Base-by-base conservation (phyloP, 1,140 invertebrate genomes). In the Berghia stephanieae region DNA sequence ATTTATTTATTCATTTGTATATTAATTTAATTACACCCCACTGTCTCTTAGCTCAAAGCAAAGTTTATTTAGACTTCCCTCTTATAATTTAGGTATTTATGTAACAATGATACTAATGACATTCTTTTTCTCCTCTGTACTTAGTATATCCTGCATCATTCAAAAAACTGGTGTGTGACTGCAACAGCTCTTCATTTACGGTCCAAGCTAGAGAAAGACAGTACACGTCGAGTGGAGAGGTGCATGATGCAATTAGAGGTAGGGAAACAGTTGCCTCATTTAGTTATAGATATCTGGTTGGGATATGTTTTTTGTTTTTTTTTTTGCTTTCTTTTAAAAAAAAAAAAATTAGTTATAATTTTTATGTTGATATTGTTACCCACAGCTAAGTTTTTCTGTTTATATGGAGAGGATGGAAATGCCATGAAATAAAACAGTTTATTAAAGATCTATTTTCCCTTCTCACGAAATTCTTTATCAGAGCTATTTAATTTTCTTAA, bases 231-330 rank as follows among this genome's bases (percentile, higher is more conserved):
- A 0, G 92, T 97, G 16, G 96, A 98, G 84, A 89, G 96, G 69
- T 93, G 95, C 13, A 93, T 98, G 92, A 92, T 92, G 85, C 97
- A 99, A 90, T 91, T 94, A 79, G 94, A 91, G 83, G 89, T 90
- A 80, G 55, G 67, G 21, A 73, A 3, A 63, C 24, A 16, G 46
- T 67, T 38, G 24, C 42, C 27, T 34, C 18, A 16, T 27, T 13
- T 36, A 1, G 13, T 36, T 31, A 18, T 31, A 13, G 36, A 31
- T 43, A 34, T n/a, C n/a, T 77, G 38, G 43, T 8, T 13, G 5
- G 13, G 27, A 13, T 40, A 68, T 27, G 27, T 68, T 36, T 18
- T 36, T 16, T 13, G 10, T n/a, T 68, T 38, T 13, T 31, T 6
- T 10, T 36, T 68, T 27, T 68, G 66, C 16, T 13, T 38, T 13